These are phyloP conservation scores for Gambelia wislizenii DNA, from an alignment of 2,797 vertebrate species.

Conservation along the genomic window DNA sequence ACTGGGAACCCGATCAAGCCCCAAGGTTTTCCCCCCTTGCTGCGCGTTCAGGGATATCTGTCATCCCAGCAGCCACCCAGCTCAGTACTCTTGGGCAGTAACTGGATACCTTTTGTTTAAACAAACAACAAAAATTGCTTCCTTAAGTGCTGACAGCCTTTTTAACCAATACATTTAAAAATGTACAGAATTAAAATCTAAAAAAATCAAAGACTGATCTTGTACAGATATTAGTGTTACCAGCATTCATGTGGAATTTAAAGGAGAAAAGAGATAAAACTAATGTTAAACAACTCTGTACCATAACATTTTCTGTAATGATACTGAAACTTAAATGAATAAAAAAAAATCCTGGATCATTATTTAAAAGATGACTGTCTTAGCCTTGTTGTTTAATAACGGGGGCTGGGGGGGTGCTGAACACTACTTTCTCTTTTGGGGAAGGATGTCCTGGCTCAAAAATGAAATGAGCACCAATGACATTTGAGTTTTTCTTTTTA, in stretches of 20 bases:
- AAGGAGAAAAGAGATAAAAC: slow-evolving; percentile 94
- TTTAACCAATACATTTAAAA: slow-evolving; percentile 99
- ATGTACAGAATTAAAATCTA: slow-evolving; percentile 93
- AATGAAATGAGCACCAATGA: slow-evolving; percentile 7
- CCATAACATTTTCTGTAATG: slow-evolving; percentile 99
- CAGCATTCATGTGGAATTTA: slow-evolving; percentile 99
- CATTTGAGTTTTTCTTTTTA: background rate
- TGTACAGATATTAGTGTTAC: slow-evolving; percentile 99
- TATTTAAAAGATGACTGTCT: slow-evolving; percentile 89
- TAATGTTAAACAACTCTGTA: slow-evolving; percentile 99
- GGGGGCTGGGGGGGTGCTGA: slow-evolving; percentile 24
- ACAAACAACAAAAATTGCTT: slow-evolving; percentile 93
- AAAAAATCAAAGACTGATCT: slow-evolving; percentile 93
- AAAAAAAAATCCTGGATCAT: slow-evolving; percentile 97
- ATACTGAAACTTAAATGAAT: slow-evolving; percentile 96
- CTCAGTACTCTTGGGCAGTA: slow-evolving; percentile 87
- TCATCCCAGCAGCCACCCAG: slow-evolving; percentile 85
- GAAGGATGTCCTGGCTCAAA: background rate
- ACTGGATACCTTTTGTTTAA: slow-evolving; percentile 93
- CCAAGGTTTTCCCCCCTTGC: slow-evolving; percentile 75
- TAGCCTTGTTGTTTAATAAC: slow-evolving; percentile 75
- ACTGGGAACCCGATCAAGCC: slow-evolving; percentile 74
- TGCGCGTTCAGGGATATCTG: slow-evolving; percentile 83
- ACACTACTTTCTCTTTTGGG: slow-evolving; percentile 29
- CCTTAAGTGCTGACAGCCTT: slow-evolving; percentile 99